Conservation (phyloP, 35 echinoderm and acorn worm species). For the Ptychodera flava region DNA sequence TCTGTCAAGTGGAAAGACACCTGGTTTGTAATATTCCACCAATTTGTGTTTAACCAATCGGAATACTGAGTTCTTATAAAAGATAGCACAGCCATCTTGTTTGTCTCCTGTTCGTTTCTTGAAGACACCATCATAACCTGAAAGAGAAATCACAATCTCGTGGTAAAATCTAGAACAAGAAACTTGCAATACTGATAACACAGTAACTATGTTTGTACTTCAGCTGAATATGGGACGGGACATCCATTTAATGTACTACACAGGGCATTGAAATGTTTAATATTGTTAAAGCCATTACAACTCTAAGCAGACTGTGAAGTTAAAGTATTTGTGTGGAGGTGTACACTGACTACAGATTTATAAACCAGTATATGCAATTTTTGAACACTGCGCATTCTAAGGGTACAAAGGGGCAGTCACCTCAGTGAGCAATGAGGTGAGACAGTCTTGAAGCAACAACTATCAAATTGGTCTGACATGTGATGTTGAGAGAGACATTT, state of each 20-base stretch:
- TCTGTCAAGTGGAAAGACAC: slow-evolving; percentile 51
- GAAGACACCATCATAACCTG: slow-evolving; percentile 70
- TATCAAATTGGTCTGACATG: too few relatives aligned
- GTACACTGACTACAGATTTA: too few relatives aligned
- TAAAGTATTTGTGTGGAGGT: too few relatives aligned
- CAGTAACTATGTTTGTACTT: not conserved
- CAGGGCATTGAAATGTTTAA: not conserved
- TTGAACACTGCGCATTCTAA: too few relatives aligned
- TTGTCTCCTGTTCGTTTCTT: slow-evolving; percentile 84
- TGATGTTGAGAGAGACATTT: too few relatives aligned
- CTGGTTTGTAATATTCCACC: slow-evolving; percentile 40
- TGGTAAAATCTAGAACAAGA: not conserved
- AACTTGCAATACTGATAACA: too few relatives aligned
- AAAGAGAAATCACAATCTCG: not conserved
- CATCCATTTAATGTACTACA: not conserved
- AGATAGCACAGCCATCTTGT: slow-evolving; percentile 83
- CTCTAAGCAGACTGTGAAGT: too few relatives aligned
- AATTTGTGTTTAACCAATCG: slow-evolving; percentile 6
- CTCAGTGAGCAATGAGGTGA: too few relatives aligned
- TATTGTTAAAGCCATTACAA: not conserved
- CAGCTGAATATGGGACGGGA: not conserved
- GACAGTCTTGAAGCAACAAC: too few relatives aligned
- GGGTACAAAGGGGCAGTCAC: too few relatives aligned
- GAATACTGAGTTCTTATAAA: slow-evolving; percentile 51
- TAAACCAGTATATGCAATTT: too few relatives aligned